Evolutionary conservation across 2,888 invertebrate species (phyloP), one percentile per base, ranked within the genome.

Genomic region (Euzophera pinguis): DNA sequence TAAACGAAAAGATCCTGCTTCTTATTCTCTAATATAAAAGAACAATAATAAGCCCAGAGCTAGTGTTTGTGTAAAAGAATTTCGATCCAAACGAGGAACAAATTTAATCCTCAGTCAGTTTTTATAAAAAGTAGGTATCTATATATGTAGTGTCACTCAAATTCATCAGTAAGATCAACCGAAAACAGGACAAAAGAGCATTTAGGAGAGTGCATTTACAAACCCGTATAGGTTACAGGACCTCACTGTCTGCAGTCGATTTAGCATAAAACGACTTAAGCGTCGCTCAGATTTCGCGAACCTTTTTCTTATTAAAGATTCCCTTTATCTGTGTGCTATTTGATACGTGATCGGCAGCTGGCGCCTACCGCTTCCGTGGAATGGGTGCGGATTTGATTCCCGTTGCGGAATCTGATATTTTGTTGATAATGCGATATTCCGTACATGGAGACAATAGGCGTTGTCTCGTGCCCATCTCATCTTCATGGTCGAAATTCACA

Each of bases 331-430:
- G 67, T 64, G 58, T 63, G 77, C 70, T 65, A 88, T 80, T 79
- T 69, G 87, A 89, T 84, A 87, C 79, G 69, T 58, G 59, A 54
- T 53, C 69, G 71, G 78, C 89, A 87, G 88, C 83, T 86, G 88
- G 87, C 88, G 88, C 87, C 87, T 77, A 70, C 68, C 71, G 87
- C 87, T 89, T 86, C 88, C 85, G 87, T 81, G 72, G 77, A 79
- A 75, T 82, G 71, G 72, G 62, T 69, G 72, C 76, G 62, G 73
- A 78, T 79, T 78, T 69, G 64, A 76, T 73, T 74, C 73, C 73
- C 73, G 67, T 67, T 65, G 66, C 74, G 80, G 75, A 84, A 88
- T 78, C 58, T 59, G 85, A 88, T 85, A 79, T 86, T 88, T 89
- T 85, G 83, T 85, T 85, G 85, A 82, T 76, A 77, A 78, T 74